These are phyloP conservation scores for Perca schrenkii DNA, from an alignment of 2,113 vertebrate genomes.

Conservation along the genomic window DNA sequence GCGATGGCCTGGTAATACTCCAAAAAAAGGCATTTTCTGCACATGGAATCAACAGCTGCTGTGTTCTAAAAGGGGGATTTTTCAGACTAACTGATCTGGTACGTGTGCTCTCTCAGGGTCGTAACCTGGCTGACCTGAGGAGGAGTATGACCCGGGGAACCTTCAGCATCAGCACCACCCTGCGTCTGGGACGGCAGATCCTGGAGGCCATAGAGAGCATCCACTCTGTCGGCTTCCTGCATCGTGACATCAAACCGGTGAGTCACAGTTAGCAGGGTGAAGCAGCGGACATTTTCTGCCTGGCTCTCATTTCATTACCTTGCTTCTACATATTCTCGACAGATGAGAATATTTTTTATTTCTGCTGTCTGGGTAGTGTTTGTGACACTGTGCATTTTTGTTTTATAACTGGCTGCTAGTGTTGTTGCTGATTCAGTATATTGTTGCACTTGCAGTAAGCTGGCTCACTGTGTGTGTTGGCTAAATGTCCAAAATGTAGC, in stretches of 20 bases:
- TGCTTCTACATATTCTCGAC: neutral
- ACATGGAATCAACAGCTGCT: neutral
- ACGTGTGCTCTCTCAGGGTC: constrained; percentile 85
- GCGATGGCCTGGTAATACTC: too few relatives aligned
- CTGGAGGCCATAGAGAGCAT: constrained; percentile 98
- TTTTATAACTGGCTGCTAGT: constrained; percentile 15
- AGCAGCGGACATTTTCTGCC: neutral
- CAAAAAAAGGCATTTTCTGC: too few relatives aligned
- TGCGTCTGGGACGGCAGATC: constrained; percentile 95
- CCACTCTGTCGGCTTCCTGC: constrained; percentile 97
- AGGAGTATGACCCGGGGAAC: constrained; percentile 95
- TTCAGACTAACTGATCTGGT: neutral
- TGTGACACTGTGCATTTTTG: constrained; percentile 3
- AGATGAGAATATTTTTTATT: constrained; percentile 8
- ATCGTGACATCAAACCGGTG: constrained; percentile 98
- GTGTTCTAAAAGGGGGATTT: neutral
- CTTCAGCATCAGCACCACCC: constrained; percentile 95
- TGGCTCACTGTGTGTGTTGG: constrained; percentile 18
- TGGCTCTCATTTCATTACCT: neutral
- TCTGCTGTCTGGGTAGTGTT: neutral
- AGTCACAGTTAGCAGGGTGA: constrained; percentile 46
- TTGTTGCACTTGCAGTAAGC: constrained; percentile 41
- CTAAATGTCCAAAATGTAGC: constrained; percentile 17
- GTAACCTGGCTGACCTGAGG: constrained; percentile 96
- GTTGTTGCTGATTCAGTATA: constrained; percentile 32